These are phyloP conservation scores for Porphyrio hochstetteri DNA, from an alignment of 2,113 vertebrate genomes.

Conservation along the genomic window DNA sequence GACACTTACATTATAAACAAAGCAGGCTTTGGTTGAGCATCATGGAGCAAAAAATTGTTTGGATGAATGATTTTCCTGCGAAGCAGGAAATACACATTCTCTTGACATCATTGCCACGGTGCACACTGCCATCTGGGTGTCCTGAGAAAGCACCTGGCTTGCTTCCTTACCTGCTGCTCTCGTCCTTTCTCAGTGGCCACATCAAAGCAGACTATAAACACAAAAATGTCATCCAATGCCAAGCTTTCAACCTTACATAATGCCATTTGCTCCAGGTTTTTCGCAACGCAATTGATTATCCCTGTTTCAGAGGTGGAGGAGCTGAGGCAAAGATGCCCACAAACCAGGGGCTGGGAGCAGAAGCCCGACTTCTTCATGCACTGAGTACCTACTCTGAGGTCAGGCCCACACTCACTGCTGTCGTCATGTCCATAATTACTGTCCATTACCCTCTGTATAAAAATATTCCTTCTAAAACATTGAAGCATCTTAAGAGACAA, in stretches of 20 bases:
- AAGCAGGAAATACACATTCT: background rate
- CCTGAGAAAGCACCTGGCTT: background rate
- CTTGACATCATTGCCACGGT: background rate
- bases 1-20: background rate
- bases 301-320: background rate
- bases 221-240: background rate
- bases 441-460: background rate
- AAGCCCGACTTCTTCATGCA: background rate
- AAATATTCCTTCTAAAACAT: background rate
- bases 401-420: background rate
- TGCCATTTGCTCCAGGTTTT: background rate
- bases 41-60: background rate
- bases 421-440: background rate
- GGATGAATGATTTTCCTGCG: background rate
- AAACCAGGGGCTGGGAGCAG: background rate
- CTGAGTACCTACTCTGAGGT: background rate
- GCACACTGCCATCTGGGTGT: background rate
- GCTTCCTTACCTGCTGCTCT: background rate
- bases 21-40: background rate
- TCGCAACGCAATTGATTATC: background rate
- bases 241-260: background rate
- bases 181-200: background rate
- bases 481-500: background rate
- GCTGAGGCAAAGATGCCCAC: rapidly evolving
- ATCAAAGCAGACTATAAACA: background rate